Base-by-base conservation (phyloP, 2,888 invertebrate genomes). In the Congeria kusceri region DNA sequence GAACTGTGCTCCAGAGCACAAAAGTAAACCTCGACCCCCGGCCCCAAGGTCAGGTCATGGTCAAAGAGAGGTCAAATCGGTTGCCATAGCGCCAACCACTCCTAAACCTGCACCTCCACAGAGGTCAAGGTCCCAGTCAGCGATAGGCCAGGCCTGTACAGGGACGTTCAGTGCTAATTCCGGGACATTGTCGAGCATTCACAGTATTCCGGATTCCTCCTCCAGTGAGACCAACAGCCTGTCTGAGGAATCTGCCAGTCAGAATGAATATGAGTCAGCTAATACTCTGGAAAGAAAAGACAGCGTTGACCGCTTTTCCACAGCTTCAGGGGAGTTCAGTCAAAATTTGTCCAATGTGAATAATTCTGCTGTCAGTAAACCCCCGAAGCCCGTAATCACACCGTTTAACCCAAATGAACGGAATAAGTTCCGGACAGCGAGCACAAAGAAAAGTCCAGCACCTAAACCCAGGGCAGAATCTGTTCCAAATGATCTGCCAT, bases 1-100 rank as follows among this genome's bases (percentile, higher is more conserved):
- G 74, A 87, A 88, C 58, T 76, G 72, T 49, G 87, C 88, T 11
- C 84, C 87, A 23, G 81, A 76, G 20, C 83, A 77, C 32, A 73
- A 64, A 32, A 47, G 53, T 56, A 23, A 61, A n/a, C 47, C 27
- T 9, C 59, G 61, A 58, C 46, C 29, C 20, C 56, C 59, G 44
- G 23, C 64, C 47, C 59, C 58, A 23, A 73, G 57, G 49, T 56
- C 56, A 62, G 53, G 29, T 18, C 71, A 56, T 46, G 66, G 49
- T 44, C 53, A 65, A 20, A 68, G 62, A 39, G 46, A 62, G n/a
- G 57, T 57, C 49, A 80, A 64, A 44, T 28, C 68, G 28, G 66
- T 63, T 61, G 61, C 66, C 44, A 74, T 59, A 56, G 62, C 64
- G 27, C 64, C 74, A 13, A 28, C 15, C 68, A 44, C 2, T 23